A percentile compares a stretch with the other conserved stretches of the same genome.
phyloP scores from a whole-genome alignment of 2,113 vertebrate genomes.

The Promerops cafer region DNA sequence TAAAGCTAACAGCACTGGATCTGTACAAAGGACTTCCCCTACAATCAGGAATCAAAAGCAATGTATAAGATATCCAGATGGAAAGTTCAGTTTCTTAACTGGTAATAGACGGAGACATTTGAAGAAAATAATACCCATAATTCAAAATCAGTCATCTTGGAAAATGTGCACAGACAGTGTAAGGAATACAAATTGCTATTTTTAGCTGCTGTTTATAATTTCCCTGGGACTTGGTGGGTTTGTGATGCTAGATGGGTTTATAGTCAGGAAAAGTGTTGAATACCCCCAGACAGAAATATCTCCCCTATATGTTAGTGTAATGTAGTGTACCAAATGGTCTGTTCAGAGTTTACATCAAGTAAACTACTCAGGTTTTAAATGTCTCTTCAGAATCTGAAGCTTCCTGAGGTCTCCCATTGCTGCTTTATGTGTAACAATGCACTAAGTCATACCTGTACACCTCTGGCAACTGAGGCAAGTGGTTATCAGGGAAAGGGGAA shows the following conservation, averaged over 20 bases:
- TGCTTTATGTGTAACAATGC: not conserved
- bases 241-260: not conserved
- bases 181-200: not conserved
- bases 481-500: not conserved
- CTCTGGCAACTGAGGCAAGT: not conserved
- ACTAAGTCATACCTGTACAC: accelerated
- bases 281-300: not conserved
- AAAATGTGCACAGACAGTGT: not conserved
- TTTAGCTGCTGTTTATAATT: not conserved
- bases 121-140: not conserved
- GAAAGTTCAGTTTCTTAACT: not conserved
- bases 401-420: not conserved
- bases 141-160: not conserved
- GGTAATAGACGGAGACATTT: not conserved
- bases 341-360: not conserved
- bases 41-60: not conserved
- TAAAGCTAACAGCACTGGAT: not conserved
- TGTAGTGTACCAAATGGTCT: not conserved
- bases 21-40: not conserved
- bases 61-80: not conserved
- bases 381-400: not conserved
- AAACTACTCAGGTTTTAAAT: not conserved
- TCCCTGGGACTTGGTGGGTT: not conserved
- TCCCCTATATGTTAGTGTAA: not conserved
- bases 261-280: too few relatives aligned